Evolutionary conservation across 2,888 invertebrate genomes (phyloP).

Genomic region (Molanna angustata): DNA sequence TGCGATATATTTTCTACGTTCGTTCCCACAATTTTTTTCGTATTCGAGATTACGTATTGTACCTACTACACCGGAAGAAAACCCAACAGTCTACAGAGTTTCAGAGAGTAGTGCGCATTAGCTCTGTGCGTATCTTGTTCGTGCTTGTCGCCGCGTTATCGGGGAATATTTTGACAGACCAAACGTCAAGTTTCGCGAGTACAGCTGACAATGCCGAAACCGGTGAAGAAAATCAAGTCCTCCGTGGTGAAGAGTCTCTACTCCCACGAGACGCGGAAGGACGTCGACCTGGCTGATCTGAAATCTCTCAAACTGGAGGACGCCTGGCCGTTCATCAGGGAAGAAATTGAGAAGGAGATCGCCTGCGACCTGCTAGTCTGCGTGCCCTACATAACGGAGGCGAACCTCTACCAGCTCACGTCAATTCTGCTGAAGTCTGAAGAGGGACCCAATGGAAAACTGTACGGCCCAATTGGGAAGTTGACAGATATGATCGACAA

Average conservation of each 20-base stretch:
- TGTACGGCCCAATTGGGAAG: conserved; percentile 50
- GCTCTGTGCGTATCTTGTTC: too few species aligned
- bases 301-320: conserved; percentile 52
- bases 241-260: conserved; percentile 51
- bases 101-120: too few species aligned
- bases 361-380: conserved; percentile 52
- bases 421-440: conserved; percentile 45
- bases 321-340: conserved; percentile 55
- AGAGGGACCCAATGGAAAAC: conserved; percentile 49
- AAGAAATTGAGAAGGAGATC: conserved; percentile 54
- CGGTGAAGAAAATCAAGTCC: conserved; percentile 49
- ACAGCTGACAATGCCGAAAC: conserved; percentile 45
- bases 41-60: too few species aligned
- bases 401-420: conserved; percentile 49
- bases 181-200: too few species aligned
- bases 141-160: too few species aligned
- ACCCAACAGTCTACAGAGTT: too few species aligned
- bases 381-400: conserved; percentile 54
- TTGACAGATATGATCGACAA: conserved; percentile 47
- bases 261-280: conserved; percentile 53
- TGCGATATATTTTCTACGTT: too few species aligned
- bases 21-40: too few species aligned
- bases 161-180: too few species aligned
- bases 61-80: too few species aligned
- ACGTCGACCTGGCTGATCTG: conserved; percentile 49